phyloP scores from a whole-genome alignment of 2,113 vertebrate species.

The Datnioides undecimradiatus region DNA sequence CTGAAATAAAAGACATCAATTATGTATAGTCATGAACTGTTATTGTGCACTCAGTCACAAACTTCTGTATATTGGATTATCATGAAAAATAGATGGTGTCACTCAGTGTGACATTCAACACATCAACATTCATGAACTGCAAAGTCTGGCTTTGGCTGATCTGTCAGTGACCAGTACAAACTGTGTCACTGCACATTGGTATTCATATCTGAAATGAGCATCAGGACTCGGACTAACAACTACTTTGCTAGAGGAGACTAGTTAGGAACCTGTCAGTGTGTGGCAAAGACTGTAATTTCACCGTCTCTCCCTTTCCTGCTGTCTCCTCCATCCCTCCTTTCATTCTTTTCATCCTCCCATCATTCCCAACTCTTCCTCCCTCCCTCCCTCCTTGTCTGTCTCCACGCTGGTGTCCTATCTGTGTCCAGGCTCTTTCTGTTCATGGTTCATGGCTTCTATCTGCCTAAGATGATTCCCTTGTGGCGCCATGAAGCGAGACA shows the following conservation, averaged over 20 bases:
- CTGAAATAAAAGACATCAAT: constrained; percentile 21
- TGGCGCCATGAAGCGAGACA: constrained; percentile 64
- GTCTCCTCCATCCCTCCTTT: constrained; percentile 2
- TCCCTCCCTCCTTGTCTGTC: constrained; percentile 24
- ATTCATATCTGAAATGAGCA: constrained; percentile 48
- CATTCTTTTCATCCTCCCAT: background rate
- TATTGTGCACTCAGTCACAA: background rate
- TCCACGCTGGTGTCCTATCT: constrained; percentile 52
- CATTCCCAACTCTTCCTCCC: background rate
- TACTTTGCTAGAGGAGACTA: constrained; percentile 3
- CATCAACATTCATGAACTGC: background rate
- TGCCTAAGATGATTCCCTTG: constrained; percentile 70
- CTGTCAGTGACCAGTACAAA: background rate
- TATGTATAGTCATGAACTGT: constrained; percentile 17
- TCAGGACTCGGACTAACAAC: constrained; percentile 15
- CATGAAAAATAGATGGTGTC: background rate
- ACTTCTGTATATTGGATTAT: background rate
- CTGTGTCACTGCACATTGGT: background rate
- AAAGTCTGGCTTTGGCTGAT: background rate
- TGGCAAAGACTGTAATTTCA: constrained; percentile 49
- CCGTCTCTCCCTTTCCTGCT: background rate
- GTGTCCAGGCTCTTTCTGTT: constrained; percentile 62
- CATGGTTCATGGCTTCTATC: constrained; percentile 74
- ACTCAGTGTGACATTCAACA: background rate
- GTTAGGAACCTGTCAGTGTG: constrained; percentile 25